phyloP scores from a whole-genome alignment of 1,140 invertebrate species.

The Danaus melanippus region DNA sequence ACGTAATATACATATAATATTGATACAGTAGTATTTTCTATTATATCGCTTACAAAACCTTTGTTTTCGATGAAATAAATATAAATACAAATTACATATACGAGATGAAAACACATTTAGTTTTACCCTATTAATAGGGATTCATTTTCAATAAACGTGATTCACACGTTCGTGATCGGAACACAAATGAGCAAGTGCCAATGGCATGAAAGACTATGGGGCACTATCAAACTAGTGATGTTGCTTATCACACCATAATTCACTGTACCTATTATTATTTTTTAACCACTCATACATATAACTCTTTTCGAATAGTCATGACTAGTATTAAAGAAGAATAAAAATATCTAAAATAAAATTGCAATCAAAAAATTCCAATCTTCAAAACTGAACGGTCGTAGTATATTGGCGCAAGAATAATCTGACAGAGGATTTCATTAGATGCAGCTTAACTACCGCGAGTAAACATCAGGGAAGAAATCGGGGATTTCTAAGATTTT shows the following conservation, averaged over 20 bases:
- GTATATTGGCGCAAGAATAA: slow-evolving; percentile 54
- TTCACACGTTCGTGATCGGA: slow-evolving; percentile 46
- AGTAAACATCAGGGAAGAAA: slow-evolving; percentile 63
- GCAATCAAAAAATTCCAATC: not conserved
- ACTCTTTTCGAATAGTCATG: too few relatives aligned
- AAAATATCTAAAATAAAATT: too few relatives aligned
- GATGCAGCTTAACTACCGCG: slow-evolving; percentile 67
- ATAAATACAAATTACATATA: not conserved
- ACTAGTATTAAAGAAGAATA: too few relatives aligned
- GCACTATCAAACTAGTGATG: slow-evolving; percentile 13
- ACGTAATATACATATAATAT: too few relatives aligned
- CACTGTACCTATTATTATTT: too few relatives aligned
- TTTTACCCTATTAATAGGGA: slow-evolving; percentile 11
- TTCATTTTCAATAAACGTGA: slow-evolving; percentile 45
- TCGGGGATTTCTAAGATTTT: slow-evolving; percentile 48
- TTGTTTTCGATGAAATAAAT: slow-evolving; percentile 7
- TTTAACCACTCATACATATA: too few relatives aligned
- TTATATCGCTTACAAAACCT: too few relatives aligned
- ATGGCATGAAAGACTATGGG: slow-evolving; percentile 38
- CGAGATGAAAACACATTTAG: too few relatives aligned
- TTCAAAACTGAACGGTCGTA: slow-evolving; percentile 32
- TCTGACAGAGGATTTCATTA: slow-evolving; percentile 70
- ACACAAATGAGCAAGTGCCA: slow-evolving; percentile 36
- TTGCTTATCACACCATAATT: too few relatives aligned
- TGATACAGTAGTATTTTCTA: too few relatives aligned